Evolutionary conservation across 2,888 invertebrate genomes (phyloP), one percentile per base, ranked within the genome.

Genomic region (Callyntrura guangdongensis): DNA sequence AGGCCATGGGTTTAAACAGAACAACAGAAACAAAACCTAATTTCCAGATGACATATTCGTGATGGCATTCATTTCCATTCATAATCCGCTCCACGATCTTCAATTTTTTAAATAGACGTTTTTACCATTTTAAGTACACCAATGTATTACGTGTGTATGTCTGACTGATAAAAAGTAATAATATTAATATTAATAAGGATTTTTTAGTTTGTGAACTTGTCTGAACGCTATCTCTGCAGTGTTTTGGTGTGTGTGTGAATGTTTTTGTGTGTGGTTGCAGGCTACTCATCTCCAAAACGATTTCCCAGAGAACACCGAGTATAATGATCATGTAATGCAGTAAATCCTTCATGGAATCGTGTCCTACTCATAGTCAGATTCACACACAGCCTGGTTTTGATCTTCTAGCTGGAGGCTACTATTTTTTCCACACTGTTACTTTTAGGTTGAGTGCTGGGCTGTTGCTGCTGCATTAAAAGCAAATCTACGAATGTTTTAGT

Each of bases 311-410:
- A 36, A 36, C 6, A 6, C 6, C 36, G 6, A 36, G 36, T 36
- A 36, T 36, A 36, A 36, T 36, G 36, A 36, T 53, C 17, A 61
- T 20, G 61, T 61, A 17, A n/a, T 72, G 72, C 72, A 72, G 72
- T 17, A 17, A 9, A 72, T 72, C 45, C 17, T 72, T 72, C 45
- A 72, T 17, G 17, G 72, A 72, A 45, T 27, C 27, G 27, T 17
- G 17, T 72, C 12, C 61, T 17, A 61, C 61, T 61, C 1, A 17
- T 8, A n/a, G 20, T 61, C 8, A n/a, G n/a, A n/a, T n/a, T n/a
- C n/a, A n/a, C n/a, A n/a, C n/a, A 8, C 20, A n/a, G 61, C 36
- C 36, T 61, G n/a, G 17, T 67, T 27, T 14, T 27, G 12, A 67
- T 67, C 67, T 67, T 36, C 22, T 61, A 0, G 36, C 17, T 20